Evolutionary conservation across 2,888 invertebrate species (phyloP), one percentile per base, ranked within the genome.

Genomic region (Adela reaumurella): DNA sequence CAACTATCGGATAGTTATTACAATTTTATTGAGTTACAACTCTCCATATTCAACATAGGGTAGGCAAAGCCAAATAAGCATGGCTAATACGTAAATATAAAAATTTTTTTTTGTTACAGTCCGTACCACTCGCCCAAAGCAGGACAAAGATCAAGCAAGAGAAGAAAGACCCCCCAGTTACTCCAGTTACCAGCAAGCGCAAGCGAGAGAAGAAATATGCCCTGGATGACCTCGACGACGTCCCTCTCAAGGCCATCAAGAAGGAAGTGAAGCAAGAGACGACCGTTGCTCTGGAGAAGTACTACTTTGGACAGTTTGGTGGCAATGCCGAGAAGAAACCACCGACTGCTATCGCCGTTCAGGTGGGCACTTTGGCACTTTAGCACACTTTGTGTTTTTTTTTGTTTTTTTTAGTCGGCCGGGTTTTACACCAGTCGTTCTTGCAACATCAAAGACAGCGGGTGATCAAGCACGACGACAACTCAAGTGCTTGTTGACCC

Each of bases 241-340:
- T 74, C 0, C 74, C 74, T 1, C 63, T 74, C 17, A 74, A 72
- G 59, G 64, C 53, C 51, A 76, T 76, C 56, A 74, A 76, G 63
- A 74, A 74, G 56, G 79, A 74, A 47, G 55, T 59, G 17, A 67
- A 67, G 29, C 68, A 73, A 0, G 76, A 74, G 48, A 68, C 74
- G 59, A 69, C 81, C 17, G 77, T 83, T 53, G 82, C 83, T 1
- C 68, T 87, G 58, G 86, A 86, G 63, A 73, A 81, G 50, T 86
- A 82, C 58, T 87, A 86, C 68, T 87, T 86, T 56, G 87, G 86
- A 0, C 81, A 81, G 55, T 61, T 70, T 2, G 73, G 70, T 1
- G 79, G 77, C 1, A 50, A 59, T 0, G 59, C 48, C 0, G 53
- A 53, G 0, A 46, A 35, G 1, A 57, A 61, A 17, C 18, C 17